Base-by-base conservation (phyloP, 1,140 invertebrate genomes). In the Agrilus planipennis region DNA sequence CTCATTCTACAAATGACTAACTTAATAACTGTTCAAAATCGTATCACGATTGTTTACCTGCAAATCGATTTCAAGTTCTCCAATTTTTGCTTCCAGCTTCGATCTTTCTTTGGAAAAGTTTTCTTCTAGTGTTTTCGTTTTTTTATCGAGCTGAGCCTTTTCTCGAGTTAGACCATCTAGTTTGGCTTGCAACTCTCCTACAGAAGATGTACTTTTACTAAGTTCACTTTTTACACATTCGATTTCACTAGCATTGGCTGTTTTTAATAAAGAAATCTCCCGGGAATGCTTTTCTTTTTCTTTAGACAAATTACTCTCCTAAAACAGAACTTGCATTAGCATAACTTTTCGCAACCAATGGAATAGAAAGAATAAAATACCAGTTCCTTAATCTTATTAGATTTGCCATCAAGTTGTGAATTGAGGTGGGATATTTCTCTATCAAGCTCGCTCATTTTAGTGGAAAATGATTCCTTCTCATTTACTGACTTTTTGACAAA, bases 81-180 rank as follows among this genome's bases (percentile, higher is more conserved):
- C 72, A 18, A 70, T 61, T 56, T 75, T 76, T 41, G 62, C 72
- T 54, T 75, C 68, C 57, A 75, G 68, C 37, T 76, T 61, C 10
- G 67, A 58, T 44, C 65, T 67, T 42, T 69, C 65, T 41, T 72
- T 67, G 47, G 67, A 49, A 51, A 67, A 57, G 57, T 76, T 64
- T 49, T 69, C 52, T 59, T 72, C 60, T 58, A 67, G 34, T 59
- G 64, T 66, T 57, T 69, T 56, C 51, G 61, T 51, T 65, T 75
- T 69, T 50, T 74, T 63, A 32, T 62, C 71, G 48, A 17, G 61
- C 42, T 34, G 74, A 65, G 65, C 75, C 64, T 51, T 68, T 19
- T 65, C 58, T 66, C 72, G 61, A 64, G 74, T 63, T 68, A 74
- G 19, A 75, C 64, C 52, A 79, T 83, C 71, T 23, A 79, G 54